phyloP scores from a whole-genome alignment of 2,888 invertebrate species.

The Nomada lathburiana region DNA sequence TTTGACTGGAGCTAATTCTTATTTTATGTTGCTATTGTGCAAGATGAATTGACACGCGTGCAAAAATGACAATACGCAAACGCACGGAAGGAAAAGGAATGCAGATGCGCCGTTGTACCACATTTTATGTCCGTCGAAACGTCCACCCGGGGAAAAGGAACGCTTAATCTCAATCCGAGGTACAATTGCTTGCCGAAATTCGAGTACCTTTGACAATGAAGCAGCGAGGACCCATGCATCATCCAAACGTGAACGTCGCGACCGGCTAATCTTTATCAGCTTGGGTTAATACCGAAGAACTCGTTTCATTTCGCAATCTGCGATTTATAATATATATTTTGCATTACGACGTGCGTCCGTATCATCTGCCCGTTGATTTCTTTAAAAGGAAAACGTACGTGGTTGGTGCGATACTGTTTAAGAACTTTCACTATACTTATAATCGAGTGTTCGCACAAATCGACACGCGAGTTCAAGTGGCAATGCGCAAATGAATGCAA shows the following conservation, averaged over 20 bases:
- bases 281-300: background rate
- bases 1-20: too few species aligned
- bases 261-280: background rate
- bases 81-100: too few species aligned
- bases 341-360: background rate
- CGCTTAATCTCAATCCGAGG: background rate
- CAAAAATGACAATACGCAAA: too few species aligned
- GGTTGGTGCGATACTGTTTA: background rate
- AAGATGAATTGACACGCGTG: too few species aligned
- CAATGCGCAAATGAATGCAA: background rate
- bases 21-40: too few species aligned
- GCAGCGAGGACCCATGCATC: background rate
- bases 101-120: too few species aligned
- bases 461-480: background rate
- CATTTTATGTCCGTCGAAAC: too few species aligned
- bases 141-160: too few species aligned
- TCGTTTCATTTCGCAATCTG: constrained; percentile 18
- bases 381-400: background rate
- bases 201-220: background rate
- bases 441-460: background rate
- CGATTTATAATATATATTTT: constrained; percentile 8
- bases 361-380: background rate
- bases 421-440: background rate
- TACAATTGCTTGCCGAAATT: background rate
- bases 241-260: background rate